Percentiles rank a stretch among this genome's conserved stretches.
These are phyloP conservation scores for Pardalotus punctatus DNA, from an alignment of 2,113 vertebrate species.

Conservation along the genomic window DNA sequence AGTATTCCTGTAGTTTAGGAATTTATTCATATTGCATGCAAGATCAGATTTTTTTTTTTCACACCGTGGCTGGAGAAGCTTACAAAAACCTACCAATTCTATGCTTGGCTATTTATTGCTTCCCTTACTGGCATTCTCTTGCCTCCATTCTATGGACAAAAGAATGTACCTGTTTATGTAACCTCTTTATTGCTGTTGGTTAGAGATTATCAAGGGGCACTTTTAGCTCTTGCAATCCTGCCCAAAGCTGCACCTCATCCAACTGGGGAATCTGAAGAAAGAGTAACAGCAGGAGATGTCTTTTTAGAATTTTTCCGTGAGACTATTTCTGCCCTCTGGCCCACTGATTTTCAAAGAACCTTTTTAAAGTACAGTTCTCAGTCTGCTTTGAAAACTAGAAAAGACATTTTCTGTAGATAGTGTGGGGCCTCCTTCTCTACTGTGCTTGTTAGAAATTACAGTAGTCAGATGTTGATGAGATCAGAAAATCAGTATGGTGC, in stretches of 20 bases:
- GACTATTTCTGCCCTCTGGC: not conserved
- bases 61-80: rapidly evolving
- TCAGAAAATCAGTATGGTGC: not conserved
- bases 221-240: not conserved
- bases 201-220: not conserved
- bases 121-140: not conserved
- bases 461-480: not conserved
- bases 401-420: not conserved
- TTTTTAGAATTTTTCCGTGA: not conserved
- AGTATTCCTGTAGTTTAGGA: not conserved
- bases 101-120: not conserved
- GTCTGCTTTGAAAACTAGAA: not conserved
- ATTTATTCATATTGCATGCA: not conserved
- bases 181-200: not conserved
- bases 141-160: not conserved
- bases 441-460: not conserved
- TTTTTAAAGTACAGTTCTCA: not conserved
- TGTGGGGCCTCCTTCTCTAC: not conserved
- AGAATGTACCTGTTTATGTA: not conserved
- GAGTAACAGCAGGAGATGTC: not conserved
- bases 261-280: not conserved
- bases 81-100: not conserved
- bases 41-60: not conserved
- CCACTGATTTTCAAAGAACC: not conserved
- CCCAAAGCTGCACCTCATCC: not conserved